phyloP scores from a whole-genome alignment of 2,113 vertebrate species.

The Bufo bufo region DNA sequence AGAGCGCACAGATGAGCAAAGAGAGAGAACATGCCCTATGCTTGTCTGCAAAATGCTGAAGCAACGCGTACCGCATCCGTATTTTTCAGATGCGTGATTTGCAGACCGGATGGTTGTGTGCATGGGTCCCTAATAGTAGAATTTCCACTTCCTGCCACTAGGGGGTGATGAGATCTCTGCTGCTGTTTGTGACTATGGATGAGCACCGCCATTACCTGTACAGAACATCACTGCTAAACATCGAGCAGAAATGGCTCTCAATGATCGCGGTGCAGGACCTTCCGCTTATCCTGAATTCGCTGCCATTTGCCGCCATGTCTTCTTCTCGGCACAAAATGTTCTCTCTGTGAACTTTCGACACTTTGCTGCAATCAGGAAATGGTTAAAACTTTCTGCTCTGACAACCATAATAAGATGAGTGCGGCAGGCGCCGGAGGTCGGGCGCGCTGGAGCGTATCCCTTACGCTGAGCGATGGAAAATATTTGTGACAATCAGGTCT shows the following conservation, averaged over 20 bases:
- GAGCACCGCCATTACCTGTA: not conserved
- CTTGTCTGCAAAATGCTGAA: too few relatives aligned
- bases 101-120: too few relatives aligned
- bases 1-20: too few relatives aligned
- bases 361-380: not conserved
- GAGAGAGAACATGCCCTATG: too few relatives aligned
- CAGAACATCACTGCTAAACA: not conserved
- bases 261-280: not conserved
- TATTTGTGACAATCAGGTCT: conserved; percentile 36
- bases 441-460: not conserved
- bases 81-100: too few relatives aligned
- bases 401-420: not conserved
- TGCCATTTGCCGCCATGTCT: not conserved
- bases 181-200: not conserved
- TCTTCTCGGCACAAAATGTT: not conserved
- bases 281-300: not conserved
- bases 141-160: not conserved
- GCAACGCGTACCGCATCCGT: too few relatives aligned
- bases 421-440: not conserved
- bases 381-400: not conserved
- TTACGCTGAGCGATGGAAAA: not conserved
- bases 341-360: not conserved
- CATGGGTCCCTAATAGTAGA: not conserved
- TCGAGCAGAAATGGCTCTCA: not conserved
- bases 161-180: not conserved